These are phyloP conservation scores for Asarcornis scutulata DNA, from an alignment of 2,113 vertebrate species.

Conservation along the genomic window DNA sequence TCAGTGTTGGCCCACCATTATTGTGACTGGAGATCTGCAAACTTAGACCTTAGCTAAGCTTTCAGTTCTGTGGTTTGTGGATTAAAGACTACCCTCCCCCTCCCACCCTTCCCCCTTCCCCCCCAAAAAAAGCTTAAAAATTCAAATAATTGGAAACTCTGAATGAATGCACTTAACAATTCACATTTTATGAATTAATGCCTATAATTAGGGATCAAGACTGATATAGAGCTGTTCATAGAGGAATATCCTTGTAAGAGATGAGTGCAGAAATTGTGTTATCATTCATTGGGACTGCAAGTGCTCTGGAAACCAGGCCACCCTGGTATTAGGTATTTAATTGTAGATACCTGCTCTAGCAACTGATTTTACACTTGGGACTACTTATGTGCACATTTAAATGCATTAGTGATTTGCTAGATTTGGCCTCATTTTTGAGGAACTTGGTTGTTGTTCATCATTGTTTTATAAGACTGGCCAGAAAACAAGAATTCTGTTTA, in stretches of 20 bases:
- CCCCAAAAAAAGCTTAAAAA: background rate
- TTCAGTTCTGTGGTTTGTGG: background rate
- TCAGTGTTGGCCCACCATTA: background rate
- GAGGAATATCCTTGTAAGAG: background rate
- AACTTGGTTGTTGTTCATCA: background rate
- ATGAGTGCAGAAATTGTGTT: background rate
- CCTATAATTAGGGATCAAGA: background rate
- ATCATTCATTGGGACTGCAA: background rate
- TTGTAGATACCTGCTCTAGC: background rate
- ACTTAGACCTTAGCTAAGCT: background rate
- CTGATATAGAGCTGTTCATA: background rate
- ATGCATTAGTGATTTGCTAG: background rate
- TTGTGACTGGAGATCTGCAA: background rate
- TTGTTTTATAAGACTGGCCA: background rate
- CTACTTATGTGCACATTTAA: background rate
- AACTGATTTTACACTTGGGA: background rate
- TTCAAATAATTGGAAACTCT: background rate
- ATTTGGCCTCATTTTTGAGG: background rate
- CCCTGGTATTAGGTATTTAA: background rate
- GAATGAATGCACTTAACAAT: background rate
- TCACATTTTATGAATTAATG: background rate
- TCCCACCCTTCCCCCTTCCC: too few species aligned
- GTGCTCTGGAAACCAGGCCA: background rate
- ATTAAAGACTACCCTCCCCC: background rate
- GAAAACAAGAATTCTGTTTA: conserved; percentile 10